A percentile compares a stretch with the other conserved stretches of the same genome.
These are phyloP conservation scores for Leiothrix lutea DNA, from an alignment of 2,113 vertebrate genomes.

Conservation along the genomic window DNA sequence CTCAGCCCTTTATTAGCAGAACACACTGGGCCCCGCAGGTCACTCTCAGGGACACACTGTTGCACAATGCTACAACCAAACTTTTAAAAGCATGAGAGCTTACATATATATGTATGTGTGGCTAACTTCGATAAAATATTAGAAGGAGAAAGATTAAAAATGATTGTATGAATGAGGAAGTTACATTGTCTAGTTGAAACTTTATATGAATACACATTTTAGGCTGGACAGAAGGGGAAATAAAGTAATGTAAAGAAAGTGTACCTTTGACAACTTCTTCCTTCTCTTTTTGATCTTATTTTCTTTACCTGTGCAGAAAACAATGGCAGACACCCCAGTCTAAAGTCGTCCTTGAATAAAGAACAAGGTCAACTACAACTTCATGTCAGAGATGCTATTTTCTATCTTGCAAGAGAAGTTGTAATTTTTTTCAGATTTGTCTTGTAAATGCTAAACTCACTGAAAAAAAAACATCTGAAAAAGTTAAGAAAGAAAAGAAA, in stretches of 20 bases:
- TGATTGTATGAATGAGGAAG: background rate
- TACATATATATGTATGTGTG: background rate
- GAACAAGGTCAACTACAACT: background rate
- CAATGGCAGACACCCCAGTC: background rate
- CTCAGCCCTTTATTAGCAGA: too few relatives aligned
- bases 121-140: background rate
- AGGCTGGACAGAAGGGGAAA: background rate
- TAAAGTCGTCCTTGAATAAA: background rate
- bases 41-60: too few relatives aligned
- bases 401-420: background rate
- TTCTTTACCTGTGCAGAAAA: background rate
- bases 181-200: background rate
- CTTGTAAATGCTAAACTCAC: background rate
- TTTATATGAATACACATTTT: background rate
- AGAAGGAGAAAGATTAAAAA: background rate
- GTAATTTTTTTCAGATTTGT: background rate
- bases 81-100: background rate
- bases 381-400: background rate
- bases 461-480: background rate
- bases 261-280: background rate
- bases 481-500: rapidly evolving
- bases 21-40: too few relatives aligned
- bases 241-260: background rate
- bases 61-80: background rate
- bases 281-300: background rate